Evolutionary conservation across 1,140 invertebrate genomes (phyloP).

Genomic region (Dendrolimus kikuchii): DNA sequence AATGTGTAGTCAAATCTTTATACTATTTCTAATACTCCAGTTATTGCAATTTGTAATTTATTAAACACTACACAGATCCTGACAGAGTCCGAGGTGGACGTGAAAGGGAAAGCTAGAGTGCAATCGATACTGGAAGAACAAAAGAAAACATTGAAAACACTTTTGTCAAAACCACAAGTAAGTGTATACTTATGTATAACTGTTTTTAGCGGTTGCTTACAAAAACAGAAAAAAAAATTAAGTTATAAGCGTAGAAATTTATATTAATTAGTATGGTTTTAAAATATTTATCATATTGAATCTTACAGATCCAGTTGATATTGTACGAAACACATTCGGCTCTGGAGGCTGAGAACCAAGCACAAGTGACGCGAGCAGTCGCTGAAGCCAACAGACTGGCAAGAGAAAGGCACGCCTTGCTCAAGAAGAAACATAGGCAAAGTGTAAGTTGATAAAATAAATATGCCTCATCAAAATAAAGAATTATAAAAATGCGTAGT

Average conservation of each 20-base stretch:
- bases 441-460: constrained; percentile 14
- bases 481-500: not conserved
- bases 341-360: constrained; percentile 77
- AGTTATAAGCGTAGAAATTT: too few relatives aligned
- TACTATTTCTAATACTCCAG: too few relatives aligned
- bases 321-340: constrained; percentile 81
- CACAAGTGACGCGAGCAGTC: constrained; percentile 75
- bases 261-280: too few relatives aligned
- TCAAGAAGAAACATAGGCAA: constrained; percentile 58
- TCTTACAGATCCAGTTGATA: constrained; percentile 76
- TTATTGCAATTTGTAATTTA: too few relatives aligned
- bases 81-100: constrained; percentile 76
- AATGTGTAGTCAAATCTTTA: too few relatives aligned
- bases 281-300: not conserved
- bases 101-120: constrained; percentile 73
- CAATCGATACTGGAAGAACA: constrained; percentile 78
- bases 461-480: not conserved
- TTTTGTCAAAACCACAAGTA: constrained; percentile 80
- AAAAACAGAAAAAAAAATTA: too few relatives aligned
- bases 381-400: constrained; percentile 76
- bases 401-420: constrained; percentile 73
- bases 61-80: constrained; percentile 50
- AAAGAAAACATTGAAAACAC: constrained; percentile 75
- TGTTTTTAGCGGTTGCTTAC: not conserved
- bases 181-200: not conserved